Conservation (phyloP, 1,140 invertebrate species). For the Leptopilina boulardi region DNA sequence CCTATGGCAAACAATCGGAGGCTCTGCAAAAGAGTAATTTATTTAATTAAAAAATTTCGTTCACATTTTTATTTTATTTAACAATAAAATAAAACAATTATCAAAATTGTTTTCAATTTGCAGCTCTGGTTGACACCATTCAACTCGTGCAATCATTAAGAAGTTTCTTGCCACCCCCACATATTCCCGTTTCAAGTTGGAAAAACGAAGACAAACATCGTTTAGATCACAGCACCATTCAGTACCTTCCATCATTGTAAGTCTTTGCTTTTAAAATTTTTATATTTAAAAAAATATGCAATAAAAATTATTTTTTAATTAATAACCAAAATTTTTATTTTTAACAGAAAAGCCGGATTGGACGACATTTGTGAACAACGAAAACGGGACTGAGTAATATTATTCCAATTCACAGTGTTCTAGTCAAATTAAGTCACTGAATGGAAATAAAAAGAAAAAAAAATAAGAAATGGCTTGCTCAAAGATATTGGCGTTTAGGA, state of each 20-base stretch:
- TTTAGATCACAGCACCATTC: slow-evolving; percentile 72
- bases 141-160: slow-evolving; percentile 88
- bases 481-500: slow-evolving; percentile 74
- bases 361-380: slow-evolving; percentile 68
- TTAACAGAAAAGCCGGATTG: slow-evolving; percentile 63
- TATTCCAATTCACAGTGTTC: slow-evolving; percentile 65
- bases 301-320: slow-evolving; percentile 32
- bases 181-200: slow-evolving; percentile 91
- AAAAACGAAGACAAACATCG: slow-evolving; percentile 90
- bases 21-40: slow-evolving; percentile 87
- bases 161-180: slow-evolving; percentile 88
- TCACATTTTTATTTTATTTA: too few relatives aligned
- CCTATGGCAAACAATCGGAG: slow-evolving; percentile 91
- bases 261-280: slow-evolving; percentile 50
- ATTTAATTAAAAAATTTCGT: slow-evolving; percentile 36
- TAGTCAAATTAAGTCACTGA: slow-evolving; percentile 72
- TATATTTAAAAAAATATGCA: slow-evolving; percentile 28
- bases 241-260: slow-evolving; percentile 70
- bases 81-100: slow-evolving; percentile 1
- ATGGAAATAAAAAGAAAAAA: slow-evolving; percentile 59
- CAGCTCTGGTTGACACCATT: slow-evolving; percentile 89
- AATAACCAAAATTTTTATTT: slow-evolving; percentile 41
- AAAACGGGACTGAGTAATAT: slow-evolving; percentile 65
- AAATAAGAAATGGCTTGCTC: slow-evolving; percentile 67
- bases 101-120: slow-evolving; percentile 15